Evolutionary conservation across 2,113 vertebrate species (phyloP).

Genomic region (Brachyhypopomus occidentalis): DNA sequence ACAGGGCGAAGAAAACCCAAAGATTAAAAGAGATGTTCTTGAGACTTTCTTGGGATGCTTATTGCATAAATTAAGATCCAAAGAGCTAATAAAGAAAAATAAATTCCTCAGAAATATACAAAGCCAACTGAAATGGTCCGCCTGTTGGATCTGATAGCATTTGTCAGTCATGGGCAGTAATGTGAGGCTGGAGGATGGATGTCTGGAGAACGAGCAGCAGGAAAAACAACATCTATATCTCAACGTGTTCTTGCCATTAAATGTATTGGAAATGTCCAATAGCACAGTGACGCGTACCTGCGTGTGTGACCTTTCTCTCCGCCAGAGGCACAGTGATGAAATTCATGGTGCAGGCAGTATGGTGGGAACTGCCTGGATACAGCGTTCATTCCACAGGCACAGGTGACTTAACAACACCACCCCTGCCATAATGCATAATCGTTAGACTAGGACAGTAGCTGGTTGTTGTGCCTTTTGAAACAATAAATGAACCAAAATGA

Average conservation of each 20-base stretch:
- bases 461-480: too few relatives aligned
- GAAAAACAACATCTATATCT: constrained; percentile 6
- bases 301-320: neutral
- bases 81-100: neutral
- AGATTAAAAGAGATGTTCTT: neutral
- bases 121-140: neutral
- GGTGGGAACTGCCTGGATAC: too few relatives aligned
- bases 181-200: neutral
- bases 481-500: too few relatives aligned
- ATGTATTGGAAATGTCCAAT: constrained; percentile 14
- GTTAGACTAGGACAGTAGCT: too few relatives aligned
- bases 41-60: neutral
- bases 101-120: neutral
- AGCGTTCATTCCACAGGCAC: too few relatives aligned
- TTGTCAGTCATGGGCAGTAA: neutral
- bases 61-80: neutral
- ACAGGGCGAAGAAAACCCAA: neutral
- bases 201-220: neutral
- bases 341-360: neutral
- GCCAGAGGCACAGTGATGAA: constrained; percentile 13
- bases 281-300: neutral
- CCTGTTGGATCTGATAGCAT: neutral
- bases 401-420: too few relatives aligned
- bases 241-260: neutral
- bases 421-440: too few relatives aligned